These are phyloP conservation scores for Pterobdella sp. DNA, from an alignment of 2,888 invertebrate species.

Conservation along the genomic window DNA sequence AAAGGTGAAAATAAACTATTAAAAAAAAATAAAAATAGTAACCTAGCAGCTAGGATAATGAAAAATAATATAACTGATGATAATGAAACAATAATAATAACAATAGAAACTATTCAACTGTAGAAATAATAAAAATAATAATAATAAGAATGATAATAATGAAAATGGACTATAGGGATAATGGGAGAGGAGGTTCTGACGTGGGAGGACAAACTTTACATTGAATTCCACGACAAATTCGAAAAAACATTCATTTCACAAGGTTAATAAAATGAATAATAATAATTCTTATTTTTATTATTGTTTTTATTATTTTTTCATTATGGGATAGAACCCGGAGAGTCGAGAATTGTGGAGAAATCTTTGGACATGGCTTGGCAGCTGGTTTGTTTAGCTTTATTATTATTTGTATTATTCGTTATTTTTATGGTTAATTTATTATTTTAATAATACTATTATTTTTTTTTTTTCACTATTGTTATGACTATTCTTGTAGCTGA, in stretches of 20 bases:
- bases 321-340: constrained; percentile 71
- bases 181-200: constrained; percentile 98
- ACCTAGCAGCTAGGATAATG: no score
- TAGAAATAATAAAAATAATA: background rate
- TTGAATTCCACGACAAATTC: constrained; percentile 97
- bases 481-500: constrained; percentile 54
- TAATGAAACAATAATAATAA: background rate
- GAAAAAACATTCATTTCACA: constrained; percentile 99
- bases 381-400: constrained; percentile 53
- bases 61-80: background rate
- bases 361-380: constrained; percentile 99
- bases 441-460: background rate
- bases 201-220: constrained; percentile 94
- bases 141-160: background rate
- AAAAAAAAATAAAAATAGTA: no score
- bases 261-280: constrained; percentile 50
- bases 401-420: background rate
- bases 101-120: background rate
- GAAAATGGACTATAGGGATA: constrained; percentile 62
- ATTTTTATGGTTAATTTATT: background rate
- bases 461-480: background rate
- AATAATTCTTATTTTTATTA: background rate
- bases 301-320: background rate
- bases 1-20: constrained; percentile 56
- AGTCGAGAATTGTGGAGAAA: constrained; percentile 97